phyloP scores from a whole-genome alignment of 2,113 vertebrate genomes.

The Pristiophorus japonicus region DNA sequence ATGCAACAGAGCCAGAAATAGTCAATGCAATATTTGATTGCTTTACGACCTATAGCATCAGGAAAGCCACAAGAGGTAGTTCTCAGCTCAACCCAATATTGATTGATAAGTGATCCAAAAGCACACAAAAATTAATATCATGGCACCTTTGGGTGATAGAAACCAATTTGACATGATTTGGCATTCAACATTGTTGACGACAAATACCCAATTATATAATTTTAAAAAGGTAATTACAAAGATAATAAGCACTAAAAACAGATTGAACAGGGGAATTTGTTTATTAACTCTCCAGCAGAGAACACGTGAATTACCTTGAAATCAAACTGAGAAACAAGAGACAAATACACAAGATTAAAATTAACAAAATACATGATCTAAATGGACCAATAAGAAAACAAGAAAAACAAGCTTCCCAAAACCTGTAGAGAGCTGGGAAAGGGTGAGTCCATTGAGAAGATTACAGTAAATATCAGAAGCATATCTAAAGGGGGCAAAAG shows the following conservation, averaged over 20 bases:
- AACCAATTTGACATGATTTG: conserved; percentile 21
- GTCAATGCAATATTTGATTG: not conserved
- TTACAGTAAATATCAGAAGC: not conserved
- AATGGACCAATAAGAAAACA: not conserved
- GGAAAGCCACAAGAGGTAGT: not conserved
- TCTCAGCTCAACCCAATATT: not conserved
- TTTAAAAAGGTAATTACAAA: not conserved
- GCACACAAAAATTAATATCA: not conserved
- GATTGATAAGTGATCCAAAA: not conserved
- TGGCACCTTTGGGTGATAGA: not conserved
- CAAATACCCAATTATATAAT: not conserved
- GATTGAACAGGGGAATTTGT: not conserved
- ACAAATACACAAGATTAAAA: not conserved
- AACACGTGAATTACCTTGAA: not conserved
- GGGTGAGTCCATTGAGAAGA: not conserved
- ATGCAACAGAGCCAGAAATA: not conserved
- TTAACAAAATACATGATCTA: not conserved
- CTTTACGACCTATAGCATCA: not conserved
- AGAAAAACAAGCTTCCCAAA: not conserved
- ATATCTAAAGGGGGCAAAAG: not conserved
- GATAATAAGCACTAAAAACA: not conserved
- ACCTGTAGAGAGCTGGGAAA: not conserved
- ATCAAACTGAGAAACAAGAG: not conserved
- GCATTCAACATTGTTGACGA: not conserved
- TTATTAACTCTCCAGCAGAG: not conserved